Conservation (phyloP, 2,888 invertebrate genomes). For the Prenolepis imparis region DNA sequence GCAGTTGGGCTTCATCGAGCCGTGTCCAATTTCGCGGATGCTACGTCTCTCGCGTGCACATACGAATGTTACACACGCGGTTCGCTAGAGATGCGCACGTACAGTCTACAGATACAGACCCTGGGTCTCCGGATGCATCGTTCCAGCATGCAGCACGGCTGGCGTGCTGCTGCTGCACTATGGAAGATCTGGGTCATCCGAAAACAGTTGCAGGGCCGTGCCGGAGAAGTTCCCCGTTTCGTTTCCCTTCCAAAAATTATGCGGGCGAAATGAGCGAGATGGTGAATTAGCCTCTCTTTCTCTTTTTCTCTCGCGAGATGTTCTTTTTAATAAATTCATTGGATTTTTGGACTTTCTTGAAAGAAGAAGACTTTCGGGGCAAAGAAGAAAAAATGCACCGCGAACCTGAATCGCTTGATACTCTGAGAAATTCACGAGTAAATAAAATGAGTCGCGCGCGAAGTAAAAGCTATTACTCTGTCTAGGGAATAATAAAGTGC, state of each 20-base stretch:
- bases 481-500: constrained; percentile 43
- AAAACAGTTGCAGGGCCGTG: constrained; percentile 60
- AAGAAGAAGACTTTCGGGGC: neutral
- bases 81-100: constrained; percentile 28
- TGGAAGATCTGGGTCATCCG: constrained; percentile 71
- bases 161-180: constrained; percentile 56
- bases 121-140: constrained; percentile 56
- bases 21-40: constrained; percentile 52
- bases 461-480: constrained; percentile 43
- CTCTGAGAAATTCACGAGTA: constrained; percentile 28
- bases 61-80: constrained; percentile 20
- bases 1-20: constrained; percentile 16
- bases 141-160: constrained; percentile 52
- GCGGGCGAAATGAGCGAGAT: constrained; percentile 14
- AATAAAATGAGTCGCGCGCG: constrained; percentile 37
- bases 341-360: neutral
- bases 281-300: neutral
- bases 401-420: neutral
- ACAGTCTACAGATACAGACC: constrained; percentile 8
- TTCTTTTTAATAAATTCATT: constrained; percentile 12
- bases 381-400: neutral
- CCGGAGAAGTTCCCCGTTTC: constrained; percentile 53
- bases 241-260: constrained; percentile 43
- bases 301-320: neutral
- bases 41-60: constrained; percentile 32